phyloP scores from a whole-genome alignment of 2,888 invertebrate species.

The Lingula anatina region DNA sequence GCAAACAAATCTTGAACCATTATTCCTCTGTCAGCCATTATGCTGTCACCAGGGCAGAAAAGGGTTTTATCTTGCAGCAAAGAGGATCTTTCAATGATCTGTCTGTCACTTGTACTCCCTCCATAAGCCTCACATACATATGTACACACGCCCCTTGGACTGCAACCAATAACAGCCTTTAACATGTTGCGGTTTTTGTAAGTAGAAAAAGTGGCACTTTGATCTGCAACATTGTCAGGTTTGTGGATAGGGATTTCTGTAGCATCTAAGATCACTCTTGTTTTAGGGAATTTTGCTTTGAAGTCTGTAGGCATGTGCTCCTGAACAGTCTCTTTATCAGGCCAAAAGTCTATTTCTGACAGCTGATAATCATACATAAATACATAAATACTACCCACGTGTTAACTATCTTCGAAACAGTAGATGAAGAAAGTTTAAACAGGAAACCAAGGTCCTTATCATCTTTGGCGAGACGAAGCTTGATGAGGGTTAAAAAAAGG shows the following conservation, averaged over 20 bases:
- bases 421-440: not conserved
- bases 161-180: slow-evolving; percentile 2
- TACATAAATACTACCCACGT: slow-evolving; percentile 1
- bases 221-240: not conserved
- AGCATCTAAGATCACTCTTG: not conserved
- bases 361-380: too few species aligned
- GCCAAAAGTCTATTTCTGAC: slow-evolving; percentile 8
- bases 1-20: slow-evolving; percentile 2
- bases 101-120: slow-evolving; percentile 1
- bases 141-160: not conserved
- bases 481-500: not conserved
- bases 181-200: slow-evolving; percentile 5
- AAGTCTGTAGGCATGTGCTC: slow-evolving; percentile 3
- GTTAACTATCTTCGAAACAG: not conserved
- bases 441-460: not conserved
- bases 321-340: slow-evolving; percentile 1
- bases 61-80: not conserved
- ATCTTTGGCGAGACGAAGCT: not conserved
- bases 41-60: not conserved
- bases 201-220: not conserved
- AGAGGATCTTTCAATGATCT: slow-evolving; percentile 2
- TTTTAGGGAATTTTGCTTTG: slow-evolving; percentile 5
- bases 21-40: slow-evolving; percentile 5
- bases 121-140: slow-evolving; percentile 1
- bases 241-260: slow-evolving; percentile 5